Percentiles rank a stretch among this genome's conserved stretches.
phyloP scores from a whole-genome alignment of 2,113 vertebrate species.

The Sarotherodon lohbergeri region DNA sequence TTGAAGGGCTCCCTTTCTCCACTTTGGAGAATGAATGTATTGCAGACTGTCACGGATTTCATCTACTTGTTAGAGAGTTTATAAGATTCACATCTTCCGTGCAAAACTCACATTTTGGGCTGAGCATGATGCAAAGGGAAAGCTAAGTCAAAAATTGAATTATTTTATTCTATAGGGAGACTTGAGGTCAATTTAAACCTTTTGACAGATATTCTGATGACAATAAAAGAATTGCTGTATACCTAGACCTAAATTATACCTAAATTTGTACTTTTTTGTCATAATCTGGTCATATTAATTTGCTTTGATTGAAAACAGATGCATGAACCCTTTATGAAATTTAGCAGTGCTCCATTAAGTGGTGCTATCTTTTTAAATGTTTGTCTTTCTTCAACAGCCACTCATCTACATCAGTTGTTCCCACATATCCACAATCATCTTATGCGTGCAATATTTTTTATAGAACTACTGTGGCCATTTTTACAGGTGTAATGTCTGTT shows the following conservation, averaged over 20 bases:
- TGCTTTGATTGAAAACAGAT: background rate
- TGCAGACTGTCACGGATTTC: background rate
- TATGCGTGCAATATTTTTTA: background rate
- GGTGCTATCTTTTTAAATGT: conserved; percentile 20
- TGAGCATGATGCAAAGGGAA: background rate
- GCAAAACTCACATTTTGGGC: background rate
- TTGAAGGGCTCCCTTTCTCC: background rate
- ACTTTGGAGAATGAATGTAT: background rate
- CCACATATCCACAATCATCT: background rate
- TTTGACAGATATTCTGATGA: background rate
- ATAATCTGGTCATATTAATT: background rate
- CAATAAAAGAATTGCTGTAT: background rate
- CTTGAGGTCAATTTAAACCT: background rate
- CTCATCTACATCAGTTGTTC: conserved; percentile 6
- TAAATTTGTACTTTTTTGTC: background rate
- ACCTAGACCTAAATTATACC: background rate
- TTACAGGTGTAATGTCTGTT: background rate
- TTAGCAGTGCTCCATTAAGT: background rate
- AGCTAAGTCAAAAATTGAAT: background rate
- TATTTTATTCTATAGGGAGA: background rate
- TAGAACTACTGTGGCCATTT: background rate
- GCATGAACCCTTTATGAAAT: background rate
- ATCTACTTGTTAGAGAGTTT: background rate
- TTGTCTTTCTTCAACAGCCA: conserved; percentile 7
- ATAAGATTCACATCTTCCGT: background rate